Percentiles rank a stretch among this genome's conserved stretches.
phyloP scores from a whole-genome alignment of 2,888 invertebrate species.

The Cryptops parisi region DNA sequence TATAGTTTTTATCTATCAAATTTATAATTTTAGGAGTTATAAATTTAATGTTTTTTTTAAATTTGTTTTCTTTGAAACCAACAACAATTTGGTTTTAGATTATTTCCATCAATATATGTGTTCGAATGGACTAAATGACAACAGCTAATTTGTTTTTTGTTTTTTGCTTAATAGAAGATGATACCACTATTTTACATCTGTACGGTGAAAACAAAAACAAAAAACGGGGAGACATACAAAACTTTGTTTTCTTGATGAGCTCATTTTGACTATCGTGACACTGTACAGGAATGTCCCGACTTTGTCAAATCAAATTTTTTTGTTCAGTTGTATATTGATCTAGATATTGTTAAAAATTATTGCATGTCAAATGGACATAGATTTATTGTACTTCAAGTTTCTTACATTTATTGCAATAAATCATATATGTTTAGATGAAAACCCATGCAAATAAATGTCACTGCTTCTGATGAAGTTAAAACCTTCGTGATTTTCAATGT shows the following conservation, averaged over 20 bases:
- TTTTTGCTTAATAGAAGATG: neutral
- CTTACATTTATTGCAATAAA: slow-evolving; percentile 15
- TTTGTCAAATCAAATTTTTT: neutral
- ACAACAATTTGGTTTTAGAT: neutral
- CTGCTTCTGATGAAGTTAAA: slow-evolving; percentile 5
- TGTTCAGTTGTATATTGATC: neutral
- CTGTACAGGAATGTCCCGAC: no score
- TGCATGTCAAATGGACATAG: slow-evolving; percentile 12
- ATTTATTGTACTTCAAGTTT: slow-evolving; percentile 7
- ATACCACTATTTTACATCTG: neutral
- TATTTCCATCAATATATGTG: slow-evolving; percentile 3
- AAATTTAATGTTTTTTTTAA: no score
- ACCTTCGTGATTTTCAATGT: no score
- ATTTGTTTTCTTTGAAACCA: no score
- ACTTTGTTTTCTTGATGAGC: neutral
- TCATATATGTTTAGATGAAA: slow-evolving; percentile 11
- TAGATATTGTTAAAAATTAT: slow-evolving; percentile 3
- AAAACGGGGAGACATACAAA: neutral
- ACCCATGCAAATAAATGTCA: slow-evolving; percentile 14
- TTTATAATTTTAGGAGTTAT: no score
- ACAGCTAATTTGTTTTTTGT: no score
- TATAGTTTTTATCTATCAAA: no score
- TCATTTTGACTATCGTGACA: no score
- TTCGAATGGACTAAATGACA: no score
- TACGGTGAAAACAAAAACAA: neutral